A percentile compares a stretch with the other conserved stretches of the same genome.
Conservation (phyloP, 1,140 invertebrate species). For the Sarcophaga peregrina region DNA sequence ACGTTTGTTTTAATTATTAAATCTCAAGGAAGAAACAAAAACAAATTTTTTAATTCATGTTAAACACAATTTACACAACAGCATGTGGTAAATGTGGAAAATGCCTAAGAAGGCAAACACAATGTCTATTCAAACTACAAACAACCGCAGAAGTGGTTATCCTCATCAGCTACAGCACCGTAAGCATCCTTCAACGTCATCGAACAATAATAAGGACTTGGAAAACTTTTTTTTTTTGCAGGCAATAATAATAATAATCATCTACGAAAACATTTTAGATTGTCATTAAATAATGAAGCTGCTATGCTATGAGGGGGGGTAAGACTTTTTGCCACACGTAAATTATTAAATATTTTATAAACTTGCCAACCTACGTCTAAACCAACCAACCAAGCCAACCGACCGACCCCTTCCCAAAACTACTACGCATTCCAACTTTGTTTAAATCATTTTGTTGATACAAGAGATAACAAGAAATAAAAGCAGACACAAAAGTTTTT, state of each 20-base stretch:
- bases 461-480: background rate
- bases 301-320: background rate
- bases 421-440: background rate
- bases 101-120: background rate
- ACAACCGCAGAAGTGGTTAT: conserved; percentile 5
- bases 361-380: background rate
- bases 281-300: conserved; percentile 6
- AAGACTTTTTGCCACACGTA: background rate
- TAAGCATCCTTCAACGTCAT: background rate
- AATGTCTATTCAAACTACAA: conserved; percentile 13
- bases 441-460: background rate
- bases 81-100: background rate
- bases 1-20: conserved; percentile 7
- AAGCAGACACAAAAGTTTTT: background rate
- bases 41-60: background rate
- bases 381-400: background rate
- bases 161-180: background rate
- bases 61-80: background rate
- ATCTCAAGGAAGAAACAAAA: background rate
- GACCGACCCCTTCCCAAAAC: background rate
- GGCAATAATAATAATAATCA: conserved; percentile 5
- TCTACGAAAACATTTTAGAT: conserved; percentile 5
- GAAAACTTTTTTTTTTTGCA: background rate
- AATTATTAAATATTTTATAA: conserved; percentile 26
- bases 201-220: background rate